phyloP scores from a whole-genome alignment of 2,113 vertebrate genomes.

The Alosa alosa region DNA sequence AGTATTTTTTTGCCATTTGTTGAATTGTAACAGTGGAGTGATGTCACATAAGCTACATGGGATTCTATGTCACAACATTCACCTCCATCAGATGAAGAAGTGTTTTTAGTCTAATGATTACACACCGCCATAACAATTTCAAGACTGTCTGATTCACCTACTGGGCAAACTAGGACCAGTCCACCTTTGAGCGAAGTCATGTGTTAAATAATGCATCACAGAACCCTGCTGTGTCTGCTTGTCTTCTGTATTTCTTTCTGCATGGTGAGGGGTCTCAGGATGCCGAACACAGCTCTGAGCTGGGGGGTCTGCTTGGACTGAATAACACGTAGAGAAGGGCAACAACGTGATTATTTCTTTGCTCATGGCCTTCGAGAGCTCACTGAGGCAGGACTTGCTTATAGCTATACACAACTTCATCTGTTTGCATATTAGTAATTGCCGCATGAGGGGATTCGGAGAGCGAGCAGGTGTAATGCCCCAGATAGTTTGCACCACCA shows the following conservation, averaged over 20 bases:
- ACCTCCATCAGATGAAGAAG: background rate
- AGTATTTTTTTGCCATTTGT: background rate
- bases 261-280: constrained; percentile 33
- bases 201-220: constrained; percentile 55
- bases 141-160: background rate
- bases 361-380: constrained; percentile 52
- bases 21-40: background rate
- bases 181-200: constrained; percentile 6
- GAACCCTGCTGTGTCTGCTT: constrained; percentile 4
- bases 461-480: constrained; percentile 48
- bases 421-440: constrained; percentile 63
- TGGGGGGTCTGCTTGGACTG: constrained; percentile 39
- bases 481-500: constrained; percentile 51
- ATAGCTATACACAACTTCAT: constrained; percentile 66
- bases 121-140: background rate
- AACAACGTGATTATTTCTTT: constrained; percentile 51
- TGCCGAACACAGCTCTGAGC: constrained; percentile 28
- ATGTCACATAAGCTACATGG: background rate
- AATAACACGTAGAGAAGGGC: constrained; percentile 51
- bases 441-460: constrained; percentile 59
- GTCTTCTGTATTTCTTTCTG: constrained; percentile 29
- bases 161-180: background rate
- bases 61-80: background rate
- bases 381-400: constrained; percentile 59
- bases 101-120: background rate